A percentile compares a stretch with the other conserved stretches of the same genome.
Conservation (phyloP, 2,888 invertebrate species). For the Unio delphinus region DNA sequence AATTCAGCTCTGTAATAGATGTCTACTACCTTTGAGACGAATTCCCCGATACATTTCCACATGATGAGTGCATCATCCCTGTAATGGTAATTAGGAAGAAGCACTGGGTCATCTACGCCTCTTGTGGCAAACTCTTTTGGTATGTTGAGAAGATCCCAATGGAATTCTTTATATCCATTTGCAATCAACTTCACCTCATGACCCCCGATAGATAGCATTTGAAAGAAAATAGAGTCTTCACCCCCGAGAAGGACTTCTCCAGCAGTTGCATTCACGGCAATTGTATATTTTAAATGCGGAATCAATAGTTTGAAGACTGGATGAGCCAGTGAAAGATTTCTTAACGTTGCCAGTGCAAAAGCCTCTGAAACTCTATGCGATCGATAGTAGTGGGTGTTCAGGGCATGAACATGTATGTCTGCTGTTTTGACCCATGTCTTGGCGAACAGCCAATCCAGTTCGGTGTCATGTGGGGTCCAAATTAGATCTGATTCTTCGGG, state of each 20-base stretch:
- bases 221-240: slow-evolving; percentile 23
- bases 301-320: slow-evolving; percentile 29
- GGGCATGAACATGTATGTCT: slow-evolving; percentile 26
- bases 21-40: slow-evolving; percentile 18
- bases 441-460: slow-evolving; percentile 29
- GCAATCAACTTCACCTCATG: slow-evolving; percentile 10
- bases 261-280: slow-evolving; percentile 25
- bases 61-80: slow-evolving; percentile 28
- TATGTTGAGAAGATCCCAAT: slow-evolving; percentile 13
- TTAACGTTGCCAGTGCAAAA: slow-evolving; percentile 18
- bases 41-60: slow-evolving; percentile 20
- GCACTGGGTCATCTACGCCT: slow-evolving; percentile 20
- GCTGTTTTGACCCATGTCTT: slow-evolving; percentile 29
- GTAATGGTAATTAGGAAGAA: slow-evolving; percentile 29
- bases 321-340: slow-evolving; percentile 30
- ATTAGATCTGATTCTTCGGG: slow-evolving; percentile 27
- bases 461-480: slow-evolving; percentile 29
- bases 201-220: slow-evolving; percentile 19
- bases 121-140: slow-evolving; percentile 18
- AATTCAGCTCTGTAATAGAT: slow-evolving; percentile 24
- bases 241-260: slow-evolving; percentile 24
- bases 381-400: slow-evolving; percentile 22
- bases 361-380: slow-evolving; percentile 29
- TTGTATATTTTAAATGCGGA: slow-evolving; percentile 21
- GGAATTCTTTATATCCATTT: slow-evolving; percentile 13